phyloP scores from a whole-genome alignment of 2,888 invertebrate genomes.

The Lapara coniferarum region DNA sequence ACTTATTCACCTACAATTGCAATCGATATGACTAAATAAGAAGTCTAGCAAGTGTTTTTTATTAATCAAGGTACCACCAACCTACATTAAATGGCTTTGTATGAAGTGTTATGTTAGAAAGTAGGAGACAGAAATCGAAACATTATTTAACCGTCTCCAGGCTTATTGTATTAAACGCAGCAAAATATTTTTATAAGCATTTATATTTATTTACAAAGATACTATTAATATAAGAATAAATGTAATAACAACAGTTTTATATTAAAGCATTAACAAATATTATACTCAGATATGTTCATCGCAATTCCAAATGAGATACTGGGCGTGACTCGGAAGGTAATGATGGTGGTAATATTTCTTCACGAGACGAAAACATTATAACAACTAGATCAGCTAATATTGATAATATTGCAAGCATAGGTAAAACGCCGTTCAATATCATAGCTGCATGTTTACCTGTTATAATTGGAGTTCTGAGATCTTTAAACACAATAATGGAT shows the following conservation, averaged over 20 bases:
- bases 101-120: too few relatives aligned
- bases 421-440: slow-evolving; percentile 63
- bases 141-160: too few relatives aligned
- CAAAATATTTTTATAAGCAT: background rate
- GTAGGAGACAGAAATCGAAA: too few relatives aligned
- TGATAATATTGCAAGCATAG: slow-evolving; percentile 58
- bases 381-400: slow-evolving; percentile 60
- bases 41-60: too few relatives aligned
- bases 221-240: background rate
- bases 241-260: background rate
- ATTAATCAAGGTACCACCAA: too few relatives aligned
- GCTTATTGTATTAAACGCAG: background rate
- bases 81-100: too few relatives aligned
- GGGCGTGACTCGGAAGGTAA: slow-evolving; percentile 32
- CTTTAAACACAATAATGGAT: slow-evolving; percentile 54
- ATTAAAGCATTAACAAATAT: background rate
- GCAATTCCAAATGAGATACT: slow-evolving; percentile 22
- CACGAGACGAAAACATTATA: slow-evolving; percentile 53
- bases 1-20: too few relatives aligned
- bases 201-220: background rate
- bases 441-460: slow-evolving; percentile 42
- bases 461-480: slow-evolving; percentile 37
- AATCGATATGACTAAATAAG: too few relatives aligned
- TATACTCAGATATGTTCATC: background rate
- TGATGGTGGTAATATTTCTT: slow-evolving; percentile 36